phyloP scores from a whole-genome alignment of 2,113 vertebrate species.

The Cricetomys ansorgei region DNA sequence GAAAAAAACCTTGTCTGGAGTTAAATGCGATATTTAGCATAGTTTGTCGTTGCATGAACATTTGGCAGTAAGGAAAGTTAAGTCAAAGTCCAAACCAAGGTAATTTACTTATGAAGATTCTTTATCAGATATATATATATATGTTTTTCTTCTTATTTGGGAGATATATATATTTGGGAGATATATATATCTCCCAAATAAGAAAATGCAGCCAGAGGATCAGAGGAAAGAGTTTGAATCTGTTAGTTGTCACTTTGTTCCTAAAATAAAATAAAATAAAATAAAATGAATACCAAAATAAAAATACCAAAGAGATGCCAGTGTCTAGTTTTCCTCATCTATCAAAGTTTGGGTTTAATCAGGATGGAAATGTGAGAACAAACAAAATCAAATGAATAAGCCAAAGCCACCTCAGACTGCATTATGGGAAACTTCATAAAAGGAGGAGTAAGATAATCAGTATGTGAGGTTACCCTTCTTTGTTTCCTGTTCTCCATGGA shows the following conservation, averaged over 20 bases:
- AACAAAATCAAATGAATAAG: background rate
- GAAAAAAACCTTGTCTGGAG: conserved; percentile 1
- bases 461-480: background rate
- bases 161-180: too few relatives aligned
- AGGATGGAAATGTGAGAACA: background rate
- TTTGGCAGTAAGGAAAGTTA: conserved; percentile 21
- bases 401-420: background rate
- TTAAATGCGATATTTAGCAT: conserved; percentile 19
- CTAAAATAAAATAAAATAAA: background rate
- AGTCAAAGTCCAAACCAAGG: background rate
- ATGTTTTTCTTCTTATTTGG: too few relatives aligned
- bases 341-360: background rate
- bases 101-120: background rate
- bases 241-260: background rate
- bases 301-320: background rate
- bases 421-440: background rate
- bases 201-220: background rate
- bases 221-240: background rate
- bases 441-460: background rate
- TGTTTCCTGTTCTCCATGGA: background rate
- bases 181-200: too few relatives aligned
- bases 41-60: conserved; percentile 12
- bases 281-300: too few relatives aligned
- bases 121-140: too few relatives aligned
- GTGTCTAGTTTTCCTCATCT: background rate